Evolutionary conservation across 2,113 vertebrate species (phyloP), one percentile per base, ranked within the genome.

Genomic region (Nannospalax galili): DNA sequence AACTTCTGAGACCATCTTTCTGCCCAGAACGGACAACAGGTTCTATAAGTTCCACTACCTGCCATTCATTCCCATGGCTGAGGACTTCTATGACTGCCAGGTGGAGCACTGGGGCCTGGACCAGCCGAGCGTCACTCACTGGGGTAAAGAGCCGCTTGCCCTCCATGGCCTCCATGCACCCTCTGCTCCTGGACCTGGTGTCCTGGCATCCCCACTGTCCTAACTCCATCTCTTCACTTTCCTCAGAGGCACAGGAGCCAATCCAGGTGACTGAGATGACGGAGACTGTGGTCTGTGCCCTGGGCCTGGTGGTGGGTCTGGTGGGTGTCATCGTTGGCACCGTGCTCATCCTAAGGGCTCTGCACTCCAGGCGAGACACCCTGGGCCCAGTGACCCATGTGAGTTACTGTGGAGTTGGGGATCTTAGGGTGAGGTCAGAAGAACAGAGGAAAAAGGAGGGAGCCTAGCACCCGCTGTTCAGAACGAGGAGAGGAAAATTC

Each of bases 41-140:
- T 97, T 78, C 32, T 30, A 58, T n/a, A 88, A 88, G 40, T 92
- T 94, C 64, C 45, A 88, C 65, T 96, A 78, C 64, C 28, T 96
- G 70, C 62, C 88, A 64, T 96, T 96, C 15, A 3, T 94, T 26
- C 95, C 84, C 17, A 65, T 37, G 0, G 45, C 42, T 1, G 98
- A 98, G 77, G 98, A 98, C 64, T 20, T 97, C 37, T 98, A 98
- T 95, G 97, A 97, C 97, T 98, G 98, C 26, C 19, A 67, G 7
- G 98, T 98, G 62, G 95, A 94, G n/a, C n/a, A n/a, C n/a, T n/a
- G n/a, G n/a, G n/a, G n/a, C n/a, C n/a, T n/a, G n/a, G n/a, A n/a
- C n/a, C 1, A 56, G 62, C 78, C 92, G 0, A 30, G 45, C 5
- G 84, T 96, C 70, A 65, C 3, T 0, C 88, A 94, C 77, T 94